Evolutionary conservation across 64 coral and sea anemone genomes (phyloP).

Genomic region (Stichodactyla mertensii): DNA sequence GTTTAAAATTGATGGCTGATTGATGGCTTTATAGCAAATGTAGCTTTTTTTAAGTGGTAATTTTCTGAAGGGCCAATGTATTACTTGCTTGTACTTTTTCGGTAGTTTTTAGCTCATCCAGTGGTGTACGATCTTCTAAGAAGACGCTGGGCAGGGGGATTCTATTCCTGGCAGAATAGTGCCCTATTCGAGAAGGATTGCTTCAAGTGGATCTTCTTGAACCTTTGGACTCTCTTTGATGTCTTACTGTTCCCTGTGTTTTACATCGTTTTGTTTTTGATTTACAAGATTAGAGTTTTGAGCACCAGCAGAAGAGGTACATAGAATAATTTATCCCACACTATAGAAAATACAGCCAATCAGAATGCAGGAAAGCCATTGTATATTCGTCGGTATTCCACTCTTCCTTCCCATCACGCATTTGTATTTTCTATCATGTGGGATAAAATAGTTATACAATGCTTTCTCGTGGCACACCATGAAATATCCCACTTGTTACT

Average conservation of each 20-base stretch:
- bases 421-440: too few species aligned
- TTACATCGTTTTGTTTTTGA: not conserved
- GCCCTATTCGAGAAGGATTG: not conserved
- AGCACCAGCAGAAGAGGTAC: not conserved
- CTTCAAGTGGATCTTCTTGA: not conserved
- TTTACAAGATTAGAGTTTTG: not conserved
- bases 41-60: not conserved
- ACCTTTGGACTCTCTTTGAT: not conserved
- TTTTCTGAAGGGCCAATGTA: not conserved
- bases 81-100: not conserved
- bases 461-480: too few species aligned
- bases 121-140: not conserved
- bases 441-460: too few species aligned
- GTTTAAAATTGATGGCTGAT: too few species aligned
- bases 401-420: too few species aligned
- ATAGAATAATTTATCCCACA: too few species aligned
- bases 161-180: not conserved
- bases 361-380: too few species aligned
- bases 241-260: not conserved
- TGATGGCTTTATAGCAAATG: too few species aligned
- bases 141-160: not conserved
- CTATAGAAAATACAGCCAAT: too few species aligned
- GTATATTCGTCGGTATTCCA: too few species aligned
- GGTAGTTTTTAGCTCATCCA: not conserved
- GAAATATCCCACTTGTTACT: too few species aligned